Base-by-base conservation (phyloP, 1,140 invertebrate genomes). In the Diorhabda carinulata region DNA sequence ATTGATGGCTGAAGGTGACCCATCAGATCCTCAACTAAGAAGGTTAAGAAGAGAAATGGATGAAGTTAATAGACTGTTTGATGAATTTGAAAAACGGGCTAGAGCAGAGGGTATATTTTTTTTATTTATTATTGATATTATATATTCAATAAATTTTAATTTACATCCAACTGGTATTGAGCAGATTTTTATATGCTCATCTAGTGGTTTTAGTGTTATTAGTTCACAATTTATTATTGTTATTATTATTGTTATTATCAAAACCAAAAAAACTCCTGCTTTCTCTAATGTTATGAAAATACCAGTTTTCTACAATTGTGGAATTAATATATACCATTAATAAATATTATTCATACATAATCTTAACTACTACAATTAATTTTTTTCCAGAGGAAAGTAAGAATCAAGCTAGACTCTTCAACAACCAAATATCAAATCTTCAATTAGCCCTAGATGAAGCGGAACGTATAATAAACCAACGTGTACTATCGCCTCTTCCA, bases 51-150 rank as follows among this genome's bases (percentile, higher is more conserved):
- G 96, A 6, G 96, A 98, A 85, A 96, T 99, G 84, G 91, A 95
- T 58, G 93, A 97, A 80, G 97, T 98, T 66, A 98, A 98, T 81
- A 86, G 95, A 71, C 86, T 98, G 67, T 98, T 98, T 82, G 93
- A 96, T 78, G 94, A 98, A 77, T 93, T 98, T 77, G 94, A 97
- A 79, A 88, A 92, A 69, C 86, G 91, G 63, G 93, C 94, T 25
- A 84, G 91, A 66, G 91, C 91, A 64, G 92, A 94, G 83, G 89
- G 89, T 89, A 79, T 82, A 81, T 63, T 43, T 69, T 73, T 10
- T 62, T 4, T 62, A 66, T 41, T 52, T 2, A 25, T 25, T 25
- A 25, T 25, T 25, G 25, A 25, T 25, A 25, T 25, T 25, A 25
- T 25, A 25, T 25, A 25, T 25, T 25, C 25, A 25, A 25, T 25